Percentiles rank a stretch among this genome's conserved stretches.
phyloP scores from a whole-genome alignment of 1,140 invertebrate genomes.

The Calliphora vicina region DNA sequence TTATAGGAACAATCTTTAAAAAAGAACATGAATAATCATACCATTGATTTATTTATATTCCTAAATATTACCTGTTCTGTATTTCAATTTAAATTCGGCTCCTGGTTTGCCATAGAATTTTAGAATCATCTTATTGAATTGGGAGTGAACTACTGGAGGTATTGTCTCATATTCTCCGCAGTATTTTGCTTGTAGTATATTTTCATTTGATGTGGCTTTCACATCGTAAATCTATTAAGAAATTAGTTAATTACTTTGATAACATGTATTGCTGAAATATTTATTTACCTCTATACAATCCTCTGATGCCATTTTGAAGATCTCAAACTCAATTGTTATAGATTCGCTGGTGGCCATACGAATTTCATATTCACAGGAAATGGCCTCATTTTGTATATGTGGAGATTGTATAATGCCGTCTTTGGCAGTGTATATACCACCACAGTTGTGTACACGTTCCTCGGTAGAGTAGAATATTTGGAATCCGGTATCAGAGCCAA shows the following conservation, averaged over 20 bases:
- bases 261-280: too few relatives aligned
- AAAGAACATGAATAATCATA: not conserved
- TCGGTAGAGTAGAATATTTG: conserved; percentile 77
- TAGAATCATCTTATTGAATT: conserved; percentile 45
- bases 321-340: conserved; percentile 42
- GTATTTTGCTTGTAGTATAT: conserved; percentile 44
- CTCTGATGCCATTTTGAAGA: conserved; percentile 39
- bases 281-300: conserved; percentile 50
- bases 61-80: conserved; percentile 36
- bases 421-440: conserved; percentile 71
- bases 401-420: conserved; percentile 71
- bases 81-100: conserved; percentile 34
- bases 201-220: not conserved
- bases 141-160: conserved; percentile 43
- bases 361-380: conserved; percentile 57
- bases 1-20: conserved; percentile 44
- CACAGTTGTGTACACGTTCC: conserved; percentile 82
- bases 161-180: conserved; percentile 42
- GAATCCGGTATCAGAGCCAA: conserved; percentile 75
- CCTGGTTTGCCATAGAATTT: conserved; percentile 40
- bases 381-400: not conserved
- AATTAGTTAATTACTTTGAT: not conserved
- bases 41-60: not conserved
- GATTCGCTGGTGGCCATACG: conserved; percentile 43
- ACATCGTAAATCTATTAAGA: conserved; percentile 46